Evolutionary conservation across 2,888 invertebrate genomes (phyloP).

Genomic region (Blastobasis adustella): DNA sequence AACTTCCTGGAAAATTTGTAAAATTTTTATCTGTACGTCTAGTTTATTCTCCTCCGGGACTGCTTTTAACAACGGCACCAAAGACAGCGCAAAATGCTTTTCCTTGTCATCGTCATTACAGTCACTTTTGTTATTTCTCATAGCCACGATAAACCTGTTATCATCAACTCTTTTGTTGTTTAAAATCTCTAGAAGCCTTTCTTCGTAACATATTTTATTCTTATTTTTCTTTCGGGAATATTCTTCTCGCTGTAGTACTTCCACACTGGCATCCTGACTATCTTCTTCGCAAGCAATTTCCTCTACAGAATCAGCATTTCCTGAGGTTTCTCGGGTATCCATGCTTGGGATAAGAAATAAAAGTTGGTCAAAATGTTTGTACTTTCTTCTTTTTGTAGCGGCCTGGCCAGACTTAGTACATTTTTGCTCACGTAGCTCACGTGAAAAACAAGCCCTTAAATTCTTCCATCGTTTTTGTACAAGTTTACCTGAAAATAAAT

Average conservation of each 20-base stretch:
- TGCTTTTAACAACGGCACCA: constrained; percentile 7
- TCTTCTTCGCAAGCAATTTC: constrained; percentile 2
- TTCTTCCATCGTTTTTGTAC: constrained; percentile 7
- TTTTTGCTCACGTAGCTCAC: constrained; percentile 6
- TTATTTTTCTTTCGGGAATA: constrained; percentile 4
- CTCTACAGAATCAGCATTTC: neutral
- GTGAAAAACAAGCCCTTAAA: constrained; percentile 3
- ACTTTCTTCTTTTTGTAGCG: constrained; percentile 4
- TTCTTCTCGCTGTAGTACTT: constrained; percentile 5
- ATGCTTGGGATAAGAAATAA: constrained; percentile 1
- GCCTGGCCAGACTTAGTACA: constrained; percentile 3
- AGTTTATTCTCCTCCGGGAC: constrained; percentile 4
- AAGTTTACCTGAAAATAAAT: constrained; percentile 6
- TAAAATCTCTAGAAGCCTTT: constrained; percentile 6
- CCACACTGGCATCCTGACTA: constrained; percentile 2
- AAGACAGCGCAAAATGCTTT: constrained; percentile 5
- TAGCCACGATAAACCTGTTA: constrained; percentile 1
- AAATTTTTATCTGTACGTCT: constrained; percentile 4
- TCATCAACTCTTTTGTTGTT: constrained; percentile 3
- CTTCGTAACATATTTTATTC: constrained; percentile 5
- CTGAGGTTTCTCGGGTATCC: neutral
- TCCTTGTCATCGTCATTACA: constrained; percentile 1
- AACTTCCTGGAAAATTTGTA: neutral
- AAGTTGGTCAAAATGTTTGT: no score
- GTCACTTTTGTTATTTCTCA: constrained; percentile 1